Percentiles rank a stretch among this genome's conserved stretches.
phyloP scores from a whole-genome alignment of 1,140 invertebrate species.

The Phocides pigmalion region DNA sequence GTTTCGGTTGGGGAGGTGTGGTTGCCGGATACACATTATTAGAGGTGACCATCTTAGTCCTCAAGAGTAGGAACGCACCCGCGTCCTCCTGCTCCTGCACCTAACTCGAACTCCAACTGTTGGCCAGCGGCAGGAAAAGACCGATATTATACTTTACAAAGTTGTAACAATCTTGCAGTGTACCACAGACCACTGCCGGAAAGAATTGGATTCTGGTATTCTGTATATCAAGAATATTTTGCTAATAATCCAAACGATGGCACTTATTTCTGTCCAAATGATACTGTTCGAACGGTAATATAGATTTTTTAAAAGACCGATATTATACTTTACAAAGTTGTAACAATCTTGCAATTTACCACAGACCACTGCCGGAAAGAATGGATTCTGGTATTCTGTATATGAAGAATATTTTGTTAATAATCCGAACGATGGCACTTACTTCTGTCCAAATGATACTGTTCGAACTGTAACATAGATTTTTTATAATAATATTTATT shows the following conservation, averaged over 20 bases:
- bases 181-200: background rate
- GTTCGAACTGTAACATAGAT: too few species aligned
- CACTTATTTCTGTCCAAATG: background rate
- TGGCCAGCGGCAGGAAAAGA: background rate
- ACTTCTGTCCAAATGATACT: background rate
- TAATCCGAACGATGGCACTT: background rate
- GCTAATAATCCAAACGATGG: background rate
- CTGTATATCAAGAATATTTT: conserved; percentile 3
- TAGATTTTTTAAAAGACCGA: background rate
- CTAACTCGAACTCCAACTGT: too few species aligned
- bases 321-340: background rate
- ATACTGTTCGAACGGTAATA: too few species aligned
- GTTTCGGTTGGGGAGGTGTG: too few species aligned
- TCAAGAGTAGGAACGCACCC: too few species aligned
- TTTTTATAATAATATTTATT: too few species aligned
- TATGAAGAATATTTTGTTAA: background rate
- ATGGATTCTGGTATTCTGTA: background rate
- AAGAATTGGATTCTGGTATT: background rate
- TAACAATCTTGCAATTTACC: background rate
- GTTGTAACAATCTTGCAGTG: too few species aligned
- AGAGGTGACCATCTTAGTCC: too few species aligned
- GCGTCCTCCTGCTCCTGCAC: too few species aligned
- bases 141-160: background rate
- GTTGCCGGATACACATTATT: too few species aligned
- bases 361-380: background rate